phyloP scores from a whole-genome alignment of 1,140 invertebrate genomes.

The Saccostrea echinata region DNA sequence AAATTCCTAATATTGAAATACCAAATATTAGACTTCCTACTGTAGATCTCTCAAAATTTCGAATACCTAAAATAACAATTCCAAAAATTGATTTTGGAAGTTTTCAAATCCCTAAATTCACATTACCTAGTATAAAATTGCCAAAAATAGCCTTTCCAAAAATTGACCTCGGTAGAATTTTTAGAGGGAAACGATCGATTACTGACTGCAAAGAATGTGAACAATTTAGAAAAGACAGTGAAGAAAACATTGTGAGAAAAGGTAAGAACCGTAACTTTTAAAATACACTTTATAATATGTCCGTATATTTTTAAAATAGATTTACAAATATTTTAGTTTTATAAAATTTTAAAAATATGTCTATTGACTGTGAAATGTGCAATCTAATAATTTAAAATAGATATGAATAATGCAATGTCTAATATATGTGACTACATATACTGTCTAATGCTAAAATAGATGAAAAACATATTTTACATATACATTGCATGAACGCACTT shows the following conservation, averaged over 20 bases:
- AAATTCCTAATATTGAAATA: background rate
- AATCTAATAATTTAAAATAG: no score
- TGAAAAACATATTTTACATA: background rate
- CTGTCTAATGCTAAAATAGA: background rate
- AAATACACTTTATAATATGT: no score
- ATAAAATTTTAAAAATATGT: background rate
- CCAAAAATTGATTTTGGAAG: constrained; percentile 7
- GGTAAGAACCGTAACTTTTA: background rate
- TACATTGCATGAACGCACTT: background rate
- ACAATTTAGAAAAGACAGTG: background rate
- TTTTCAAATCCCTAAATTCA: background rate
- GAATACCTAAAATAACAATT: background rate
- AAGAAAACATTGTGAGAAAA: background rate
- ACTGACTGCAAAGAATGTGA: constrained; percentile 19
- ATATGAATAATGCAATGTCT: no score
- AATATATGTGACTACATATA: no score
- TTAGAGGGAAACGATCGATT: background rate
- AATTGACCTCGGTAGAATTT: background rate
- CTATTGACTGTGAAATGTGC: background rate
- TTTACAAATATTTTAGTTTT: no score
- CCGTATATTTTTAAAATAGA: no score
- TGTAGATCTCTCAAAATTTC: background rate
- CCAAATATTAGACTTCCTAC: background rate
- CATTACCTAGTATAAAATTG: background rate
- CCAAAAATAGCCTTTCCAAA: background rate